Evolutionary conservation across 2,888 invertebrate genomes (phyloP), one percentile per base, ranked within the genome.

Genomic region (Tromatobia lineatoria): DNA sequence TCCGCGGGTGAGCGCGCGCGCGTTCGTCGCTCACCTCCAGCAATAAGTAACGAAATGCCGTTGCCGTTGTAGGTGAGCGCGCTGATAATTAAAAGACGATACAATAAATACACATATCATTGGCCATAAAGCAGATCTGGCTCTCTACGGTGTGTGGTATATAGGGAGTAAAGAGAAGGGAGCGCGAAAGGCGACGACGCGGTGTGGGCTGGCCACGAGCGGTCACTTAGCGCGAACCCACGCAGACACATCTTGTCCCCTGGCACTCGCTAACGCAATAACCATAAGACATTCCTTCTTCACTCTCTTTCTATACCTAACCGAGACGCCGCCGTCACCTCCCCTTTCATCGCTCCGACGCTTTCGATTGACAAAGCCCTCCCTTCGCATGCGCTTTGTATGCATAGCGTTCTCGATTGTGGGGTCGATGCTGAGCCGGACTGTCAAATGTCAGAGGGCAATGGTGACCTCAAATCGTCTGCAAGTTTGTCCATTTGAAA

Each of bases 21-120:
- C 61, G 81, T 67, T 77, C 70, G 75, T 76, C 71, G 67, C 70
- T 73, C 50, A 87, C 89, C 87, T 87, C 89, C 73, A 79, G 92
- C 92, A 92, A 93, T 93, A 93, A 92, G 93, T 93, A 92, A 92
- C 91, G 90, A 90, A 93, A 93, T 91, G 92, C 92, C 91, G 90
- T 91, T 91, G 74, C 89, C 91, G 93, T 93, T 93, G 93, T 93
- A 92, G 93, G 93, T 92, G 93, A 90, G 88, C 89, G 89, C 89
- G 90, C 93, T 93, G 94, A 94, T 94, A 94, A 94, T 94, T 94
- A 94, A 93, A 93, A 93, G 93, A 91, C 93, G 93, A 93, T 93
- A 93, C 93, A 93, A 93, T 93, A 93, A 94, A 94, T 89, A 91
- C 93, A 88, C 93, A 89, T 94, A 94, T 94, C 93, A 91, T 90